Conservation (phyloP, 1,140 invertebrate genomes). For the Drosophila prosaltans region DNA sequence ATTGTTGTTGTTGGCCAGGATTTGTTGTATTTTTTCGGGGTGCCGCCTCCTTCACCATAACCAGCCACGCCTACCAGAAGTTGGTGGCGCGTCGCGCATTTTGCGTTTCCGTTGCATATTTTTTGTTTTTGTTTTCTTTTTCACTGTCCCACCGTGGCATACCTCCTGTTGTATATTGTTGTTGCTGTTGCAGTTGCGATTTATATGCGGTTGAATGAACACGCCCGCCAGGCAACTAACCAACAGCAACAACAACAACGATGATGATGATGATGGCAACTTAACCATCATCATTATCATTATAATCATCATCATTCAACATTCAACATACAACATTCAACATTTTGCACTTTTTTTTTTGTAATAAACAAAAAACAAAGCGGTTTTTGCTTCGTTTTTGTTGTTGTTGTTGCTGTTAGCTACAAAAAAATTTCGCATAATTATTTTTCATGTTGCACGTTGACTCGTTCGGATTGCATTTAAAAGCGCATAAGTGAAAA, state of each 20-base stretch:
- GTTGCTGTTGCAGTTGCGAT: conserved; percentile 58
- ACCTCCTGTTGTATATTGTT: not conserved
- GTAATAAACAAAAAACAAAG: conserved; percentile 64
- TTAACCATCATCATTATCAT: conserved; percentile 46
- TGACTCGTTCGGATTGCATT: conserved; percentile 40
- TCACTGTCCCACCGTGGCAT: not conserved
- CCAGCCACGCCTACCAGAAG: conserved; percentile 31
- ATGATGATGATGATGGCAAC: conserved; percentile 33
- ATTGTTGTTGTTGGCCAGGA: conserved; percentile 29
- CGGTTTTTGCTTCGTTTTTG: not conserved
- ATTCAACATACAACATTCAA: conserved; percentile 37
- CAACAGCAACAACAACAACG: conserved; percentile 41
- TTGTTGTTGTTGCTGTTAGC: conserved; percentile 23
- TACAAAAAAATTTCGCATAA: conserved; percentile 69
- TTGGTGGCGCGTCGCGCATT: conserved; percentile 43
- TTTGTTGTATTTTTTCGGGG: conserved; percentile 36
- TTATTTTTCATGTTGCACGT: conserved; percentile 67
- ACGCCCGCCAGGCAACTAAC: conserved; percentile 52
- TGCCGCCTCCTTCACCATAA: conserved; percentile 24
- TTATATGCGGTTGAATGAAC: conserved; percentile 80
- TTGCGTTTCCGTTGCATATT: conserved; percentile 70
- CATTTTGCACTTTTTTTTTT: conserved; percentile 46
- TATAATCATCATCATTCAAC: conserved; percentile 37
- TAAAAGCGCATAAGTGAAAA: conserved; percentile 72
- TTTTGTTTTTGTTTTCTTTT: conserved; percentile 37